Evolutionary conservation across 2,888 invertebrate genomes (phyloP).

Genomic region (Barypeithes pellucidus): DNA sequence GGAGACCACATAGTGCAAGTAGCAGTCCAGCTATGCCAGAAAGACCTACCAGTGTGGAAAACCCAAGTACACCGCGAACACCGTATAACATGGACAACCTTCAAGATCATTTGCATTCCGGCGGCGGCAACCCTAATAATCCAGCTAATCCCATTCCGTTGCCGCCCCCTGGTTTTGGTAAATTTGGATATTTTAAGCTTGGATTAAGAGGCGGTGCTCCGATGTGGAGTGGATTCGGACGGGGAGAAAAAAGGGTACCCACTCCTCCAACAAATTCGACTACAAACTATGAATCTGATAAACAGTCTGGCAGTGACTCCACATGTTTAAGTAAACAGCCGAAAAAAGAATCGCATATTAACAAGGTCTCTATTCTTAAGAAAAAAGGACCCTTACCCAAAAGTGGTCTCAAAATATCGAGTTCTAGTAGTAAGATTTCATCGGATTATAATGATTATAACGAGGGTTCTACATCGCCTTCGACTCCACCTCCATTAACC

Average conservation of each 20-base stretch:
- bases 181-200: constrained; percentile 76
- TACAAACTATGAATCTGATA: constrained; percentile 39
- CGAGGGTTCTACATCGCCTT: constrained; percentile 74
- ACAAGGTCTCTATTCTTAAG: constrained; percentile 76
- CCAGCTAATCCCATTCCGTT: constrained; percentile 75
- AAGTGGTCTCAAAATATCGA: constrained; percentile 67
- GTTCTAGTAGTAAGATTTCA: constrained; percentile 65
- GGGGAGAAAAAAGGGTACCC: constrained; percentile 68
- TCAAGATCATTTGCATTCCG: constrained; percentile 55
- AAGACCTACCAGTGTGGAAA: constrained; percentile 75
- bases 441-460: constrained; percentile 77
- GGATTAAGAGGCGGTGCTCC: constrained; percentile 80
- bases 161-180: constrained; percentile 75
- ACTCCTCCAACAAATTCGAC: constrained; percentile 60
- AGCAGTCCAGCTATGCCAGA: constrained; percentile 75
- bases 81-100: constrained; percentile 64
- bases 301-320: constrained; percentile 47
- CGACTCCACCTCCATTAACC: constrained; percentile 70
- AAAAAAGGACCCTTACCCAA: constrained; percentile 70
- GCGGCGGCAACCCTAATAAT: constrained; percentile 72
- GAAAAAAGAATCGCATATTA: constrained; percentile 71
- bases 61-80: constrained; percentile 73
- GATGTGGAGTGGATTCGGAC: constrained; percentile 74
- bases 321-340: constrained; percentile 61
- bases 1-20: constrained; percentile 73